Percentiles rank a stretch among this genome's conserved stretches.
Conservation (phyloP, 2,113 vertebrate species). For the Vireo altiloquus region DNA sequence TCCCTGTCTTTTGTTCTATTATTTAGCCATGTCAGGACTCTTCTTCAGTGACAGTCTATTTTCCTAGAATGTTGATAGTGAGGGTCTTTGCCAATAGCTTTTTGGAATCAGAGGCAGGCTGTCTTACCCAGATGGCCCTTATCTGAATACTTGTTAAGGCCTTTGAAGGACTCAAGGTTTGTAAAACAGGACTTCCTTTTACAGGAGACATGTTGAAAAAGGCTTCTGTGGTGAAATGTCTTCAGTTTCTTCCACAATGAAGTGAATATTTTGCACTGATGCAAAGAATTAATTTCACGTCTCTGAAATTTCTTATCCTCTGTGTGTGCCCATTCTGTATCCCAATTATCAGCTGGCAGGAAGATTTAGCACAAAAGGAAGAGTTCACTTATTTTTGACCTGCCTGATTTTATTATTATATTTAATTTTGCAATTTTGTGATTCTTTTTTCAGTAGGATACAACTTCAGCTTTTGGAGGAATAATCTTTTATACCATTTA, state of each 20-base stretch:
- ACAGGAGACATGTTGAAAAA: not conserved
- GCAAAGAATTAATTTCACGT: not conserved
- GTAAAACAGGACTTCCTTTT: not conserved
- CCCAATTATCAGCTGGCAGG: not conserved
- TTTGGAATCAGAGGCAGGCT: not conserved
- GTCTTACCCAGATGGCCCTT: not conserved
- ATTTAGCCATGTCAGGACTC: not conserved
- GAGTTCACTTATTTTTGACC: not conserved
- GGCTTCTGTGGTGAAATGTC: not conserved
- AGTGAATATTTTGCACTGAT: not conserved
- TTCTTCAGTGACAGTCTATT: not conserved
- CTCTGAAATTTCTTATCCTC: not conserved
- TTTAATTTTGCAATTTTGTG: not conserved
- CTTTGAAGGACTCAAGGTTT: not conserved
- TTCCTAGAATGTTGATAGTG: not conserved
- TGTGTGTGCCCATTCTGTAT: not conserved
- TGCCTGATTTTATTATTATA: not conserved
- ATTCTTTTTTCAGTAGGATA: not conserved
- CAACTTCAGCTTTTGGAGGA: not conserved
- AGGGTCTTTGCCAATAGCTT: not conserved
- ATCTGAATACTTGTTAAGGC: not conserved
- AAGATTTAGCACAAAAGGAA: not conserved
- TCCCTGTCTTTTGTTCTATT: not conserved
- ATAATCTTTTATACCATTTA: not conserved
- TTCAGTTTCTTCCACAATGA: not conserved